Base-by-base conservation (phyloP, 2,113 vertebrate genomes). In the Xenus cinereus region DNA sequence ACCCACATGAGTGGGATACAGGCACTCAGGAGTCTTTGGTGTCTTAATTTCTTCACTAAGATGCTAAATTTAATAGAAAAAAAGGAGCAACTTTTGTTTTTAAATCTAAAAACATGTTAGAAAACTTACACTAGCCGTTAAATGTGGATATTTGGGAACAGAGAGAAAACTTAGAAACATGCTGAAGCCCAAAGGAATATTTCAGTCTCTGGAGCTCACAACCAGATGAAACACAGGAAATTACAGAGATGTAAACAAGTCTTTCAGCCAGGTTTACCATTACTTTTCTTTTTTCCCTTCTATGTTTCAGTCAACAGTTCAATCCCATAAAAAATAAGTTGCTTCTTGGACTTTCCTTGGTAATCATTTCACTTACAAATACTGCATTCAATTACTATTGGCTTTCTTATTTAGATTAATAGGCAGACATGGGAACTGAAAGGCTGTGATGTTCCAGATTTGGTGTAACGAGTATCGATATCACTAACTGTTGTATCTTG, bases 191-290 rank as follows among this genome's bases (percentile, higher is more conserved):
- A 72, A 50, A 92, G 95, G 95, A 96, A 79, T 82, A 90, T 50
- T 54, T 89, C 33, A n/a, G 72, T 87, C 89, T 90, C 86, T 57
- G 69, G 89, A 91, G 96, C 79, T 95, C 89, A 35, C 69, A 84
- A 93, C 69, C 69, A 96, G 92, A 96, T 92, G 92, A 94, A 97
- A 87, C 62, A 92, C 90, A 95, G 96, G 96, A 97, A 97, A 97
- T 95, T 91, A 78, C 76, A 82, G 77, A 92, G 89, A 96, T 89
- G 96, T 95, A 95, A 96, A 97, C 94, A 97, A 91, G 53, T 89
- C 26, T 83, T 92, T 91, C 77, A 93, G 89, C 84, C 84, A 93
- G 94, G 89, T 97, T 97, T 90, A 84, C 92, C 90, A 82, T 74
- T 95, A 72, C 80, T 92, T 92, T 81, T 69, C 64, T 14, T 78